phyloP scores from a whole-genome alignment of 2,113 vertebrate genomes.

The Arenaria interpres region DNA sequence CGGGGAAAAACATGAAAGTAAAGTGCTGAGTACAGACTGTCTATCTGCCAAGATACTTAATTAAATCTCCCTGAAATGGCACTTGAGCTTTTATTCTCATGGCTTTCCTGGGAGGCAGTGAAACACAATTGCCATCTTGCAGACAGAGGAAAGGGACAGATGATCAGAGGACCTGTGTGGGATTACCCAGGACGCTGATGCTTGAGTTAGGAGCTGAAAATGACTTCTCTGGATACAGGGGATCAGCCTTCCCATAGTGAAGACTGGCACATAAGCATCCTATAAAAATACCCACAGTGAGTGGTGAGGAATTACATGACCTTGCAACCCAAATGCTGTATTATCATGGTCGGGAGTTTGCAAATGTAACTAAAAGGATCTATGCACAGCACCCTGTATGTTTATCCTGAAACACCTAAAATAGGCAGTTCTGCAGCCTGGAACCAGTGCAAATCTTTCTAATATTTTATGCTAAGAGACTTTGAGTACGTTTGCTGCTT shows the following conservation, averaged over 20 bases:
- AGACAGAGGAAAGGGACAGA: background rate
- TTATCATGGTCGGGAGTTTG: background rate
- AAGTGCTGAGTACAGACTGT: background rate
- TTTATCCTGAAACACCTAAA: background rate
- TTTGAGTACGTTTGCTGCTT: background rate
- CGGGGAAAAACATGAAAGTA: background rate
- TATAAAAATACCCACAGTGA: background rate
- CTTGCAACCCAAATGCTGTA: background rate
- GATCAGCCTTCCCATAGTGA: background rate
- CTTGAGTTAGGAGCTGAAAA: background rate
- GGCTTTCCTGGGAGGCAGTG: background rate
- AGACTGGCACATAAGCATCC: background rate
- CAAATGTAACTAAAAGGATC: background rate
- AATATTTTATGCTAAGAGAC: background rate
- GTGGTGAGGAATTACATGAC: background rate
- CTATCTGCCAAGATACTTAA: background rate
- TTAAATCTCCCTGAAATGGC: background rate
- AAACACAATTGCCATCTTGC: background rate
- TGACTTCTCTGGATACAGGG: rapidly evolving
- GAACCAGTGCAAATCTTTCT: background rate
- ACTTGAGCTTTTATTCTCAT: background rate
- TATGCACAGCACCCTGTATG: rapidly evolving
- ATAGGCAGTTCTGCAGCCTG: background rate
- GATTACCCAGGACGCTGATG: background rate
- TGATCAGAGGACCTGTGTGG: no score